phyloP scores from a whole-genome alignment of 2,797 vertebrate genomes.

The Alectoris magna region DNA sequence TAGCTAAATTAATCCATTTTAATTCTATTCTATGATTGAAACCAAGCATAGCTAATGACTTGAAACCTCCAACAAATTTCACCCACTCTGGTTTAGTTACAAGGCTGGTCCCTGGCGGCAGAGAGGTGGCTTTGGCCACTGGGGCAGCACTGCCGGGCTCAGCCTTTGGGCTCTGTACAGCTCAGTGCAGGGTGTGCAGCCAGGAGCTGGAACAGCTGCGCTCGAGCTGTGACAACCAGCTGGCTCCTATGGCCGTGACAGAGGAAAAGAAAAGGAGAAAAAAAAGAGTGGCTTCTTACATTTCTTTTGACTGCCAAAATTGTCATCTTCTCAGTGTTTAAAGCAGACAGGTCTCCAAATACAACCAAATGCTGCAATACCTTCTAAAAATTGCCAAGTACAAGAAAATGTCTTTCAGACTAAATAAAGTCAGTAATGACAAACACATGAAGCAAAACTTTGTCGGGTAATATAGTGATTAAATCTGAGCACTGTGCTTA shows the following conservation, averaged over 20 bases:
- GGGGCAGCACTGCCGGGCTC: accelerated
- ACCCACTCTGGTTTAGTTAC: not conserved
- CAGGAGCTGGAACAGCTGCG: not conserved
- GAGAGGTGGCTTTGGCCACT: not conserved
- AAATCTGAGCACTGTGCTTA: not conserved
- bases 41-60: not conserved
- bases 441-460: not conserved
- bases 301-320: not conserved
- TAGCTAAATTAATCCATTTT: not conserved
- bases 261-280: too few relatives aligned
- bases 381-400: not conserved
- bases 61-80: not conserved
- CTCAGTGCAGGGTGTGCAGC: not conserved
- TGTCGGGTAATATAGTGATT: not conserved
- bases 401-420: not conserved
- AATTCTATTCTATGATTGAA: not conserved
- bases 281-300: not conserved
- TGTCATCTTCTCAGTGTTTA: not conserved
- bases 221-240: not conserved
- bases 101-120: not conserved
- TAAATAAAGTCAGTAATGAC: not conserved
- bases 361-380: not conserved
- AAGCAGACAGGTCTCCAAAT: not conserved
- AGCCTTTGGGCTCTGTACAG: not conserved
- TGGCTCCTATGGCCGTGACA: not conserved